Conservation (phyloP, 1,140 invertebrate genomes). For the Atopsyche davidsoni region DNA sequence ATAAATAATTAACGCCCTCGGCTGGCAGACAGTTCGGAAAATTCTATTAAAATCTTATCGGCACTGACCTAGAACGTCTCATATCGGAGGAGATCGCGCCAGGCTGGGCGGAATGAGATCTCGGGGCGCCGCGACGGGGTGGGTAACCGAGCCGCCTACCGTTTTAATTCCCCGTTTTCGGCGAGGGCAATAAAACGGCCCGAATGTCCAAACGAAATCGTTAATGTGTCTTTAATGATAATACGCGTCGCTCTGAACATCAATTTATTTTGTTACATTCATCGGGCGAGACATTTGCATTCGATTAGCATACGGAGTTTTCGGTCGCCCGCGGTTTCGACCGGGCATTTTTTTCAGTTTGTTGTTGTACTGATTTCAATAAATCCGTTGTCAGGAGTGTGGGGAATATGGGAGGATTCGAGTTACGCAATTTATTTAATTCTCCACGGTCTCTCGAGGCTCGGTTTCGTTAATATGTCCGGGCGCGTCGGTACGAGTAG, state of each 20-base stretch:
- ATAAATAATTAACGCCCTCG: too few species aligned
- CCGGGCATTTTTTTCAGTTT: slow-evolving; percentile 6
- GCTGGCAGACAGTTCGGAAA: too few species aligned
- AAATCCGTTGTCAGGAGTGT: slow-evolving; percentile 5
- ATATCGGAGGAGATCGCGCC: too few species aligned
- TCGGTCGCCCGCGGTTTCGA: slow-evolving; percentile 24
- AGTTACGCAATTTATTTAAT: slow-evolving; percentile 35
- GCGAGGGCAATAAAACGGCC: slow-evolving; percentile 14
- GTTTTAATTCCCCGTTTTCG: slow-evolving; percentile 21
- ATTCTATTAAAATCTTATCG: too few species aligned
- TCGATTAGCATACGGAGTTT: slow-evolving; percentile 44
- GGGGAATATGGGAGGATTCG: slow-evolving; percentile 17
- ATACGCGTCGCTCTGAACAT: slow-evolving; percentile 30
- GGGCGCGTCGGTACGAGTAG: background rate
- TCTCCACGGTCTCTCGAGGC: slow-evolving; percentile 26
- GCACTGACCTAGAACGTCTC: too few species aligned
- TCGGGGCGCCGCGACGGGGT: too few species aligned
- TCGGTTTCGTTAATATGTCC: slow-evolving; percentile 23
- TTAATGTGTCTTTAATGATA: slow-evolving; percentile 41
- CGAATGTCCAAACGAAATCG: slow-evolving; percentile 22
- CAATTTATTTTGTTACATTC: slow-evolving; percentile 48
- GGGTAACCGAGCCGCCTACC: slow-evolving; percentile 17
- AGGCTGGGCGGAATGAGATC: too few species aligned
- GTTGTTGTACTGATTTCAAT: slow-evolving; percentile 11
- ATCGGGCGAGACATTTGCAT: slow-evolving; percentile 45